Evolutionary conservation across 1,140 invertebrate species (phyloP).

Genomic region (Bombus consobrinus): DNA sequence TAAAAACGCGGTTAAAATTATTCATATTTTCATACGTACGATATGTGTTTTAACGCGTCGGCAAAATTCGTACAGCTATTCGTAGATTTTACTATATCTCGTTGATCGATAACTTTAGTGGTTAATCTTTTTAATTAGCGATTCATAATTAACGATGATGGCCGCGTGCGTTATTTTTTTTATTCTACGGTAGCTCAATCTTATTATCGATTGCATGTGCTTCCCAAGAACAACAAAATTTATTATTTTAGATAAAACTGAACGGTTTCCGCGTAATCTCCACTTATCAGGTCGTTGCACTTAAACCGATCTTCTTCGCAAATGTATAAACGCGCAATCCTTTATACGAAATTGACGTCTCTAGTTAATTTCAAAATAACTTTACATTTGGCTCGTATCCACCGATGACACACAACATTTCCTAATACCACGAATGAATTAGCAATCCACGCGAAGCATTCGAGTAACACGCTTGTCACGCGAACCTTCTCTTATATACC

Average conservation of each 20-base stretch:
- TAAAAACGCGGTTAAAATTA: too few relatives aligned
- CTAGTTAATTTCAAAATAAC: neutral
- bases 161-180: too few relatives aligned
- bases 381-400: conserved; percentile 30
- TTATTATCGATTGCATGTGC: neutral
- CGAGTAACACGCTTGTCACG: neutral
- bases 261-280: neutral
- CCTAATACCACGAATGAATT: conserved; percentile 45
- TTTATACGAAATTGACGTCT: conserved; percentile 5
- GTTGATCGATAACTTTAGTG: too few relatives aligned
- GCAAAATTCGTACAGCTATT: too few relatives aligned
- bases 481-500: neutral
- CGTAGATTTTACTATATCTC: too few relatives aligned
- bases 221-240: neutral
- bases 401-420: conserved; percentile 17
- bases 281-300: neutral
- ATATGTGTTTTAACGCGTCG: too few relatives aligned
- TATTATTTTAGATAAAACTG: neutral
- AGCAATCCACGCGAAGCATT: conserved; percentile 34
- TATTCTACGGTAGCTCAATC: too few relatives aligned
- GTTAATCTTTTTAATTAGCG: too few relatives aligned
- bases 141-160: too few relatives aligned
- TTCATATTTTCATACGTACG: too few relatives aligned
- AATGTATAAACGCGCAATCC: neutral
- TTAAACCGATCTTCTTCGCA: too few relatives aligned